A percentile compares a stretch with the other conserved stretches of the same genome.
These are phyloP conservation scores for Thymelicus lineola DNA, from an alignment of 2,888 invertebrate genomes.

Conservation along the genomic window DNA sequence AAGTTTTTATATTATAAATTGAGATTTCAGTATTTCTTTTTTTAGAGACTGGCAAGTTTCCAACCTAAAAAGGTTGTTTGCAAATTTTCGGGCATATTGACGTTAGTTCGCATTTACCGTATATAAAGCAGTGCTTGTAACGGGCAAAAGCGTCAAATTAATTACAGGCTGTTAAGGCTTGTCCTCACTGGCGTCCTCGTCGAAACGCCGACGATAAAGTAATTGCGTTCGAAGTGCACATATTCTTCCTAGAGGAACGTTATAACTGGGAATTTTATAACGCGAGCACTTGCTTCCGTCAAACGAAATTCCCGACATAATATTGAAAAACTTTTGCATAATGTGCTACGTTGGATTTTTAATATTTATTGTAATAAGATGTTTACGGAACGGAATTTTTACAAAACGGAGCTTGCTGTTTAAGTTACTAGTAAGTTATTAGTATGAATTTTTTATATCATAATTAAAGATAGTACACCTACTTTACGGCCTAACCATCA, in stretches of 20 bases:
- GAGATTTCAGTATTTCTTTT: neutral
- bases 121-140: constrained; percentile 32
- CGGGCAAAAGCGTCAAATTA: constrained; percentile 31
- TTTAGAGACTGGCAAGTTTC: neutral
- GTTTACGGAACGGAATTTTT: too few relatives aligned
- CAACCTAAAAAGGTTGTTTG: constrained; percentile 20
- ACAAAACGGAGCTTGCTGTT: too few relatives aligned
- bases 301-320: constrained; percentile 19
- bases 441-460: too few relatives aligned
- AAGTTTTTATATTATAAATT: too few relatives aligned
- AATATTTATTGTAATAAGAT: too few relatives aligned
- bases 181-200: constrained; percentile 32
- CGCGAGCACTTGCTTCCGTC: constrained; percentile 17
- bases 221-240: constrained; percentile 34
- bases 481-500: too few relatives aligned
- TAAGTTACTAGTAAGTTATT: too few relatives aligned
- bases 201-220: constrained; percentile 33
- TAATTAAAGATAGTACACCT: too few relatives aligned
- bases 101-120: constrained; percentile 34
- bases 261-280: constrained; percentile 30
- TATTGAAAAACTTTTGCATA: constrained; percentile 10
- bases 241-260: constrained; percentile 27
- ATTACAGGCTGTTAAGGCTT: constrained; percentile 37
- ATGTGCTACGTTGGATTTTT: too few relatives aligned
- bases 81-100: constrained; percentile 33